These are phyloP conservation scores for Mustelus asterias DNA, from an alignment of 2,113 vertebrate genomes.

Conservation along the genomic window DNA sequence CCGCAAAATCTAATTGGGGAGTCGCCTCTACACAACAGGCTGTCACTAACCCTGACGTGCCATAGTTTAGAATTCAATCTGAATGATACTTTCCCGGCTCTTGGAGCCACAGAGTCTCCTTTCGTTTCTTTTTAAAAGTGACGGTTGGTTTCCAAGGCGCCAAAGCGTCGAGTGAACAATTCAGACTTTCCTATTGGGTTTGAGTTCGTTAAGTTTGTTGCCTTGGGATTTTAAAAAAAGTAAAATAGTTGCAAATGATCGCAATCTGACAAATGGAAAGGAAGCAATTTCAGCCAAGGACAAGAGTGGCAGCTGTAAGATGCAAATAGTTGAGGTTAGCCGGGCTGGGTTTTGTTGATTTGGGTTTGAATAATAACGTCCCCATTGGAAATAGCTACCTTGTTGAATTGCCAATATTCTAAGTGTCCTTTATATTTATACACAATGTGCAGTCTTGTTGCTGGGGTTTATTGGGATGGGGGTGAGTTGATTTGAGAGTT, in stretches of 20 bases:
- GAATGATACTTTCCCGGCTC: neutral
- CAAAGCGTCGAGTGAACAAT: neutral
- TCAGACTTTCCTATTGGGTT: neutral
- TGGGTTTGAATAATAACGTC: neutral
- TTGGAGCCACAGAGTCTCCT: neutral
- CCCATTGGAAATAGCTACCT: no score
- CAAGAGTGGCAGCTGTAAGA: neutral
- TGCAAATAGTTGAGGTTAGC: neutral
- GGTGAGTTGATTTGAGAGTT: no score
- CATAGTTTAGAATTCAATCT: neutral
- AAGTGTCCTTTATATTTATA: no score
- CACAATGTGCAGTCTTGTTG: no score
- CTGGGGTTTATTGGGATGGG: no score
- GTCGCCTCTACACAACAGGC: neutral
- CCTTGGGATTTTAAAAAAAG: no score
- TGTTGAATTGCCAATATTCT: no score
- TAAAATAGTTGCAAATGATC: neutral
- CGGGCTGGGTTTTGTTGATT: neutral
- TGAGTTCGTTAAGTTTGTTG: neutral
- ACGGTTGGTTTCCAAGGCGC: constrained; percentile 21
- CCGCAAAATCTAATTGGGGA: neutral
- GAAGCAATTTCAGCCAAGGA: neutral
- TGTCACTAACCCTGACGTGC: no score
- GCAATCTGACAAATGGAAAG: neutral
- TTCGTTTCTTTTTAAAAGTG: neutral